Evolutionary conservation across 1,140 invertebrate species (phyloP), one percentile per base, ranked within the genome.

Genomic region (Epicauta chinensis): DNA sequence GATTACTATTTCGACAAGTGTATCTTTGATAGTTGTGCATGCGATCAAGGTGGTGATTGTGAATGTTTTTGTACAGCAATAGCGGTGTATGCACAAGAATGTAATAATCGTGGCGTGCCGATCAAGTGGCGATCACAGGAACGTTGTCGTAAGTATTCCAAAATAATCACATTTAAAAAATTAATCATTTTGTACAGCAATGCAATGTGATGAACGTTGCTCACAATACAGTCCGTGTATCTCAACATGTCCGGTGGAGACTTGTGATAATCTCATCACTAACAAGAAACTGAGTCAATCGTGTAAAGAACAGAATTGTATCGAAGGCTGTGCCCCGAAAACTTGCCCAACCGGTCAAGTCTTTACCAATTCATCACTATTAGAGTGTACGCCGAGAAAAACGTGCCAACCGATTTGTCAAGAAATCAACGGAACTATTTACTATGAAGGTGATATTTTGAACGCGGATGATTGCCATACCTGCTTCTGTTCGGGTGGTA

Each of bases 41-140:
- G 93, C 69, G 90, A 93, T 69, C 73, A 80, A 62, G 91, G 91
- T 13, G 91, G 84, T 0, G 91, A 94, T 67, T 96, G 92, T 65
- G 84, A 89, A 49, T 96, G 91, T 71, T 69, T 93, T 0, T 95
- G 92, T 68, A 91, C 91, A 1, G 86, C 91, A 0, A 72, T 95
- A 11, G 84, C 89, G 0, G 84, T 87, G 2, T 94, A 94, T 69
- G 88, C 89, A 12, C 81, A 91, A 60, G 81, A 84, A 61, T 95
- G 92, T 66, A 84, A 81, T 36, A 73, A 75, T 2, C 75, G 81
- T 35, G 85, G 84, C 11, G 77, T 87, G 12, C 76, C 78, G 5
- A 78, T 93, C 7, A 81, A 82, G 56, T 95, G 91, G 91, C 71
- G 92, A 45, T 80, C 79, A 1, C 86, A 87, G 62, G 75, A 86